A percentile compares a stretch with the other conserved stretches of the same genome.
Conservation (phyloP, 2,888 invertebrate genomes). For the Horisme vitalbata region DNA sequence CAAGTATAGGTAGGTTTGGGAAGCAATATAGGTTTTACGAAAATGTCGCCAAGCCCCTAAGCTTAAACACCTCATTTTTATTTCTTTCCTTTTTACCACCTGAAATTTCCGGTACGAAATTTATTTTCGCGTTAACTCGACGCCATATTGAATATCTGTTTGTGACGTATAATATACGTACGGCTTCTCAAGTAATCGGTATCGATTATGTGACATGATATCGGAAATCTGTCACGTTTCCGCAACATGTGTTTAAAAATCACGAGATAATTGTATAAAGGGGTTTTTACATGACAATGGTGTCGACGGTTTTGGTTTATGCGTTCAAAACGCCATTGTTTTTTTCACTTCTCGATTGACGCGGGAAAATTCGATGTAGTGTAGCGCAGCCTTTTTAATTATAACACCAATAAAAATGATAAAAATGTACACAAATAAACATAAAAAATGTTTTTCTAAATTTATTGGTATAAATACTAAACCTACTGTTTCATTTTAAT, state of each 20-base stretch:
- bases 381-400: no score
- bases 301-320: neutral
- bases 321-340: no score
- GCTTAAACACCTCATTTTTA: neutral
- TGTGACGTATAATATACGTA: constrained; percentile 36
- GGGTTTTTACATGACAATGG: constrained; percentile 33
- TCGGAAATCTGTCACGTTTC: constrained; percentile 78
- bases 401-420: no score
- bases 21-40: no score
- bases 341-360: no score
- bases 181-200: constrained; percentile 58
- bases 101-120: constrained; percentile 32
- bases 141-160: constrained; percentile 52
- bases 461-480: no score
- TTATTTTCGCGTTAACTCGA: constrained; percentile 32
- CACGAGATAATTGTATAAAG: constrained; percentile 43
- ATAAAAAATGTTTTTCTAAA: no score
- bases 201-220: constrained; percentile 70
- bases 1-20: no score
- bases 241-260: constrained; percentile 74
- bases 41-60: no score
- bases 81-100: constrained; percentile 18
- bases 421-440: no score
- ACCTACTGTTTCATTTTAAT: no score
- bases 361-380: no score